phyloP scores from a whole-genome alignment of 2,797 vertebrate genomes.

The Rallus crepitans region DNA sequence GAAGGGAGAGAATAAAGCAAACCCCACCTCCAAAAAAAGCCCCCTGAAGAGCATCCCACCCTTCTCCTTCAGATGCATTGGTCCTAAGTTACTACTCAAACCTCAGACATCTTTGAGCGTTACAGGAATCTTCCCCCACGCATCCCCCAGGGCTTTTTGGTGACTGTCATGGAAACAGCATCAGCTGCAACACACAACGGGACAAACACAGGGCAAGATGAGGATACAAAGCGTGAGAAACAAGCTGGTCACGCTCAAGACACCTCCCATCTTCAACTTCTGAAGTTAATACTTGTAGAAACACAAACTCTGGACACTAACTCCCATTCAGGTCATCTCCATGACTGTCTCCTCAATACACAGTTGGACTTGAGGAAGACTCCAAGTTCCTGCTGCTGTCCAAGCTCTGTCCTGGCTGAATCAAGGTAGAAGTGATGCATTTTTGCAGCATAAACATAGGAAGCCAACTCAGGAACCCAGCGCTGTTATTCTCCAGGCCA shows the following conservation, averaged over 20 bases:
- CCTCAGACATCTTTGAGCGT: not conserved
- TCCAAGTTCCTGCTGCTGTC: accelerated
- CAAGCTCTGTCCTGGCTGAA: not conserved
- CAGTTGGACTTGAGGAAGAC: not conserved
- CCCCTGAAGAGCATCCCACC: not conserved
- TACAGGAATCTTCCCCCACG: not conserved
- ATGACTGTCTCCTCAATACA: not conserved
- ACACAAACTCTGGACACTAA: not conserved
- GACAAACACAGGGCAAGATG: not conserved
- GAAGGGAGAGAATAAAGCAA: not conserved
- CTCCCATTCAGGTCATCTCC: accelerated
- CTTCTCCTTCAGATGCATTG: not conserved
- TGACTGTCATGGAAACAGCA: accelerated
- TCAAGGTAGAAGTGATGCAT: not conserved
- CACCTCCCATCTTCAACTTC: not conserved
- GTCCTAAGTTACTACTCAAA: not conserved
- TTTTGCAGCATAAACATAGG: not conserved
- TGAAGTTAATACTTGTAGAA: not conserved
- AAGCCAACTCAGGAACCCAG: not conserved
- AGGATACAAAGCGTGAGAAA: not conserved
- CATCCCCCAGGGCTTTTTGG: not conserved
- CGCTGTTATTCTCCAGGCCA: not conserved
- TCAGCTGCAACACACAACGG: not conserved
- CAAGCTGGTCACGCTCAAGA: not conserved
- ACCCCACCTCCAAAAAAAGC: not conserved